Conservation (phyloP, 2,797 vertebrate species). For the Garrulus glandarius region DNA sequence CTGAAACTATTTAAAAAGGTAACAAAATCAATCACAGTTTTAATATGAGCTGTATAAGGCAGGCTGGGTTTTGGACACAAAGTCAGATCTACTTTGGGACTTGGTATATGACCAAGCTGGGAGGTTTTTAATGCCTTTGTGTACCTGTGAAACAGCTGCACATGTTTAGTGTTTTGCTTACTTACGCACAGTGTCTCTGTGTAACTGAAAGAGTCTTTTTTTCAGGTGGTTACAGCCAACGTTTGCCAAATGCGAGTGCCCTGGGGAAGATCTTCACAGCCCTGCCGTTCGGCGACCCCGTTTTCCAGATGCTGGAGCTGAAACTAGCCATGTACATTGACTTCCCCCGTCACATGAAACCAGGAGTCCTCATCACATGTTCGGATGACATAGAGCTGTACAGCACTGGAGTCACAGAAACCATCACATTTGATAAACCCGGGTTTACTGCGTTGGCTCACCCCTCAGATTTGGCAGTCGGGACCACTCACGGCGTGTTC, state of each 20-base stretch:
- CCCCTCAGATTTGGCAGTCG: slow-evolving; percentile 83
- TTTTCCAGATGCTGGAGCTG: slow-evolving; percentile 94
- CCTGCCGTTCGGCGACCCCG: slow-evolving; percentile 85
- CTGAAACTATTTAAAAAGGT: neutral
- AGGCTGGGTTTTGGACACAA: neutral
- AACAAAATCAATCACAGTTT: neutral
- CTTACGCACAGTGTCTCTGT: accelerated
- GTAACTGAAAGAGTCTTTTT: neutral
- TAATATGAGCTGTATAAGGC: neutral
- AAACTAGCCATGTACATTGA: slow-evolving; percentile 94
- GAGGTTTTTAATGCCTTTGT: neutral
- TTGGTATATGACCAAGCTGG: neutral
- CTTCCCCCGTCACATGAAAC: slow-evolving; percentile 87
- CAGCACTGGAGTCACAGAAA: slow-evolving; percentile 62
- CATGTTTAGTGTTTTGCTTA: neutral
- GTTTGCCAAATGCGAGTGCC: slow-evolving; percentile 90
- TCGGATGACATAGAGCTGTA: slow-evolving; percentile 95
- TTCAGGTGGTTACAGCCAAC: slow-evolving; percentile 92
- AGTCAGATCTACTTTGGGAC: neutral
- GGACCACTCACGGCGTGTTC: slow-evolving; percentile 92
- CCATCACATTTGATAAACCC: slow-evolving; percentile 80
- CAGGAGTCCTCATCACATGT: slow-evolving; percentile 88
- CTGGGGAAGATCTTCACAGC: slow-evolving; percentile 93
- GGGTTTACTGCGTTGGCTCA: slow-evolving; percentile 94
- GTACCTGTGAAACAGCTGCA: neutral